Evolutionary conservation across 2,113 vertebrate species (phyloP), one percentile per base, ranked within the genome.

Genomic region (Lophotis ruficrista): DNA sequence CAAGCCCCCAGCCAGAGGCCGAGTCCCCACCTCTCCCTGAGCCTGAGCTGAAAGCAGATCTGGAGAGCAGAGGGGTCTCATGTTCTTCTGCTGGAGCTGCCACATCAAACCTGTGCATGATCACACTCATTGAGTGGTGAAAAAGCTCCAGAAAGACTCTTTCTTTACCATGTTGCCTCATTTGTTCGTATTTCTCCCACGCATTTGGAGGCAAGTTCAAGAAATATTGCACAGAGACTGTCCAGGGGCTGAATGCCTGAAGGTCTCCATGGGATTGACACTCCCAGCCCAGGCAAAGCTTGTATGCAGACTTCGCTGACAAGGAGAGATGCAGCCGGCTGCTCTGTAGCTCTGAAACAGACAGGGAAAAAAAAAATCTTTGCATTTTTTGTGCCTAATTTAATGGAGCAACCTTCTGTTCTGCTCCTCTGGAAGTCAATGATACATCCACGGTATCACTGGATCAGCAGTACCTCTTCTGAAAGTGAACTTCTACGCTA

Each of bases 391-490:
- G 35, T 58, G 68, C 64, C 56, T 81, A 62, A 92, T 92, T 96
- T 95, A 86, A 54, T 56, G 41, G 56, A 71, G 38, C 10, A 94
- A 88, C 79, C 50, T 94, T 95, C 87, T 95, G 75, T 23, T 80
- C 38, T 90, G 50, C 30, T 83, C n/a, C 47, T 86, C 62, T 88
- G 41, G 50, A 96, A 93, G 85, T 69, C 71, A 80, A 14, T 37
- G 78, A 69, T 69, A 47, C 31, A 73, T 35, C n/a, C 21, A 27
- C 38, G 54, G 4, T 93, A 69, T 37, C 72, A 83, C 58, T 77
- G 58, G 66, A 28, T 91, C 87, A 94, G 68, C 83, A 83, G 61
- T 56, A 77, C 16, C 66, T 88, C n/a, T 47, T 70, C 33, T 15
- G 27, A 83, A 92, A 88, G n/a, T 70, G 73, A 95, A 31, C 41